These are phyloP conservation scores for Agriopis marginaria DNA, from an alignment of 2,888 invertebrate genomes.

Conservation along the genomic window DNA sequence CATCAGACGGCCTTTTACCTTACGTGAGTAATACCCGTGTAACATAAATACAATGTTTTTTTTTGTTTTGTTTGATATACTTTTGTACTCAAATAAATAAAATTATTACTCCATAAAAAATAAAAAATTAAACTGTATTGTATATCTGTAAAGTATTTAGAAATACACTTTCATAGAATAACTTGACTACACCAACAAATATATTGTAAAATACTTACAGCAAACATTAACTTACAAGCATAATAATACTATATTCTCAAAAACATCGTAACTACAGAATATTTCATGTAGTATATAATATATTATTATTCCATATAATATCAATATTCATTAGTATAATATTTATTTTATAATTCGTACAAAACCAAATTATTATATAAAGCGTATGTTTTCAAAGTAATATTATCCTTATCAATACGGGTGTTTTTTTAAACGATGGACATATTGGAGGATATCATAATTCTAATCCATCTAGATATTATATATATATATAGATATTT, in stretches of 20 bases:
- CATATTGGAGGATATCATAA: too few species aligned
- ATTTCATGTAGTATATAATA: slow-evolving; percentile 45
- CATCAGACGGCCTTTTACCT: too few species aligned
- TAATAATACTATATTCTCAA: slow-evolving; percentile 25
- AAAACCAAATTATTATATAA: slow-evolving; percentile 63
- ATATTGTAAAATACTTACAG: slow-evolving; percentile 29
- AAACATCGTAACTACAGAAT: slow-evolving; percentile 30
- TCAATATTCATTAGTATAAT: slow-evolving; percentile 44
- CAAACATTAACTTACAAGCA: slow-evolving; percentile 32
- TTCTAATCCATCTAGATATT: too few species aligned
- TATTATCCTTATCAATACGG: slow-evolving; percentile 36
- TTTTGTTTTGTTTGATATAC: too few species aligned
- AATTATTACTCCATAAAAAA: too few species aligned
- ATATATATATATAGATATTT: too few species aligned
- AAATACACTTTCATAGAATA: slow-evolving; percentile 20
- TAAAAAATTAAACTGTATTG: too few species aligned
- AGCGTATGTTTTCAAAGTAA: slow-evolving; percentile 66
- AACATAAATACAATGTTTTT: too few species aligned
- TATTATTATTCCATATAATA: slow-evolving; percentile 41
- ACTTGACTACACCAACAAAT: slow-evolving; percentile 14
- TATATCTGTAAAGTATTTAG: slow-evolving; percentile 7
- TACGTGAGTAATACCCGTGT: too few species aligned
- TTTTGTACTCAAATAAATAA: too few species aligned
- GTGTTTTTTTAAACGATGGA: too few species aligned
- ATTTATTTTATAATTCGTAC: slow-evolving; percentile 55